Base-by-base conservation (phyloP, 2,888 invertebrate genomes). In the Phengaris arion region DNA sequence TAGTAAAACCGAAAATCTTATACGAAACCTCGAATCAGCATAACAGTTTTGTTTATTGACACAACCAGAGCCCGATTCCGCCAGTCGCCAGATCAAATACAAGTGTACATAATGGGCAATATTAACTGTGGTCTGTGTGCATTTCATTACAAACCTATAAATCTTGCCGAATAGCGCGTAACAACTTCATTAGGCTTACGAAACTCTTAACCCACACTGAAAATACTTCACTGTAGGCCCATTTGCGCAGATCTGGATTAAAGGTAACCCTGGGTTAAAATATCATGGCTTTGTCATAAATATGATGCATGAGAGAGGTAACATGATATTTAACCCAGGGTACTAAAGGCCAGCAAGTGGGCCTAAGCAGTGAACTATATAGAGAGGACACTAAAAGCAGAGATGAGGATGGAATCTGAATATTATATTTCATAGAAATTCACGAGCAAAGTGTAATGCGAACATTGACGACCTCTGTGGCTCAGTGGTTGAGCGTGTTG, bases 131-230 rank as follows among this genome's bases (percentile, higher is more conserved):
- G 22, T 22, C 22, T 22, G 86, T 89, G 89, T 87, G 86, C 86
- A 85, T 86, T 84, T 86, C 86, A 83, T 86, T 86, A 69, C 74
- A 87, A 83, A 81, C 83, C 84, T 85, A 90, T 90, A 90, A 92
- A 90, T 90, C 88, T 86, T 82, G 78, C 79, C 81, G 85, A 85
- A 88, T 87, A 89, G 85, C 87, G 85, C 85, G 86, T 86, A 87
- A 89, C 89, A 89, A 88, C 89, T 91, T 91, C 87, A 92, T 92
- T 90, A 91, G 87, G 75, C 85, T 86, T 72, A 75, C 76, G 70
- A 59, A 73, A 69, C 74, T 74, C 69, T 77, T 76, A 74, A 51
- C 15, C 72, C 52, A 8, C 2, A 35, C 48, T 51, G 51, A 72
- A 54, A 64, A 64, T 64, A 64, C 64, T 64, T 45, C 13, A 64